phyloP scores from a whole-genome alignment of 35 echinoderm and acorn worm species.

The Amphiura filiformis region DNA sequence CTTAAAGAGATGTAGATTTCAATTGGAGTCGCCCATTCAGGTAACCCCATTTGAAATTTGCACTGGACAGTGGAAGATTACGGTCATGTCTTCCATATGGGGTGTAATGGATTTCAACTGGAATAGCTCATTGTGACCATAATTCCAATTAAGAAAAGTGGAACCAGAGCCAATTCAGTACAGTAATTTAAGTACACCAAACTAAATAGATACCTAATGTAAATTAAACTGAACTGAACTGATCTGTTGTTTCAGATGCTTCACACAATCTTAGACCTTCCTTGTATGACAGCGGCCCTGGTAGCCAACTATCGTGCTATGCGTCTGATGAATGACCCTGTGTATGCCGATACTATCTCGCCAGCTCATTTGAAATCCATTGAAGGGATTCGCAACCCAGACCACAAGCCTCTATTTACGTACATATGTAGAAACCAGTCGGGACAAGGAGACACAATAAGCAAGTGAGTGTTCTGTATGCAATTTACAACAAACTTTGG shows the following conservation, averaged over 20 bases:
- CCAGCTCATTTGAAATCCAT: conserved; percentile 48
- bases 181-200: too few relatives aligned
- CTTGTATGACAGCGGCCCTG: conserved; percentile 75
- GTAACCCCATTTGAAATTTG: too few relatives aligned
- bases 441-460: conserved; percentile 89
- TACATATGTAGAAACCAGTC: conserved; percentile 62
- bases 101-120: background rate
- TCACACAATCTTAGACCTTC: conserved; percentile 77
- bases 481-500: too few relatives aligned
- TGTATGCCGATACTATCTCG: background rate
- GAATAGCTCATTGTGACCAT: too few relatives aligned
- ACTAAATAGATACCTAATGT: background rate
- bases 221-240: background rate
- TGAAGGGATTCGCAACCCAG: conserved; percentile 45
- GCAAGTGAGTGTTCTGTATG: conserved; percentile 51
- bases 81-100: background rate
- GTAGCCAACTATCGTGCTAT: conserved; percentile 48
- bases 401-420: conserved; percentile 84
- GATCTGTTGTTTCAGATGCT: conserved; percentile 41
- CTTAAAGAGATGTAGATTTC: too few relatives aligned
- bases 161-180: too few relatives aligned
- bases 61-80: too few relatives aligned
- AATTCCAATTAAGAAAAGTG: background rate
- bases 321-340: conserved; percentile 31
- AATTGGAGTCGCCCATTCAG: too few relatives aligned